Evolutionary conservation across 2,888 invertebrate species (phyloP).

Genomic region (Nomada ruficornis): DNA sequence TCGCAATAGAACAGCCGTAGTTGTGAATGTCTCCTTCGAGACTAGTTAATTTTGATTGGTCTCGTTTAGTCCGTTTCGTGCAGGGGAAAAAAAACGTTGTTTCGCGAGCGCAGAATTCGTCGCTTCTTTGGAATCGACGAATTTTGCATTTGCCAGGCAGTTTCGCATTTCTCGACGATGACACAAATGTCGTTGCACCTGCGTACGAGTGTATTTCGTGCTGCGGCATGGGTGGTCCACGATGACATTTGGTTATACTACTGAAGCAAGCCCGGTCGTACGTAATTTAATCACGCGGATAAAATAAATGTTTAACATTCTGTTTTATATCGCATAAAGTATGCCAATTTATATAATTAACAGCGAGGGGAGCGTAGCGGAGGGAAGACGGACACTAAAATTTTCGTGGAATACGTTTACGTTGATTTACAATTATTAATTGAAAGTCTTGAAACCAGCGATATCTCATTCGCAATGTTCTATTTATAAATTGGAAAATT

Average conservation of each 20-base stretch:
- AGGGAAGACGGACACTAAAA: neutral
- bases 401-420: neutral
- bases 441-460: too few species aligned
- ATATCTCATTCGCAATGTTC: neutral
- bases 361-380: too few species aligned
- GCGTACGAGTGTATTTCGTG: neutral
- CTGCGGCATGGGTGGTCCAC: constrained; percentile 23
- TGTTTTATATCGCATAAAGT: too few species aligned
- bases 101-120: neutral
- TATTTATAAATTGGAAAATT: neutral
- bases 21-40: constrained; percentile 40
- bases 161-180: neutral
- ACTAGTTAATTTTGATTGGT: constrained; percentile 16
- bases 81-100: neutral
- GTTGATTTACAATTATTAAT: too few species aligned
- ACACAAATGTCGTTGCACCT: too few species aligned
- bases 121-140: neutral
- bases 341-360: too few species aligned
- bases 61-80: neutral
- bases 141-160: neutral
- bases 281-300: neutral
- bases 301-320: neutral
- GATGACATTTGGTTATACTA: constrained; percentile 40
- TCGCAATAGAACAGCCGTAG: constrained; percentile 3
- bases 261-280: constrained; percentile 9